Conservation (phyloP, 2,113 vertebrate genomes). For the Ascaphus truei region DNA sequence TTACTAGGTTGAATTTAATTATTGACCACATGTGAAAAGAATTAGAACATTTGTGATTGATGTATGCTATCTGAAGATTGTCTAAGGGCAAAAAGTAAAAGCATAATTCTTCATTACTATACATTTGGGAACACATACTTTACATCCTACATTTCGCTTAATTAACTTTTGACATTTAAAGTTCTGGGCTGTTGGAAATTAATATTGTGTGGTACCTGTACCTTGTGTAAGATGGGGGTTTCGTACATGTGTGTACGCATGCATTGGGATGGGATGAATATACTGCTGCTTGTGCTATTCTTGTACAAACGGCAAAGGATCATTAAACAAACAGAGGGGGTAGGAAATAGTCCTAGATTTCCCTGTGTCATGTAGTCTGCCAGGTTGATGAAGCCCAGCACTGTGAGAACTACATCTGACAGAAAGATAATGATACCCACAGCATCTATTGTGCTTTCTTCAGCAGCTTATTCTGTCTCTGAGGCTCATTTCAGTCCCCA, state of each 20-base stretch:
- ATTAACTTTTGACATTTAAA: too few relatives aligned
- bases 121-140: too few relatives aligned
- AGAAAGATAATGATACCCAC: conserved; percentile 2
- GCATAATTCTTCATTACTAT: too few relatives aligned
- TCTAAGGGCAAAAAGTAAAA: too few relatives aligned
- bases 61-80: too few relatives aligned
- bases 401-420: conserved; percentile 5
- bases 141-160: too few relatives aligned
- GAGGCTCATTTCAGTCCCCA: conserved; percentile 11
- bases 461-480: conserved; percentile 13
- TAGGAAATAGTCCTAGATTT: not conserved
- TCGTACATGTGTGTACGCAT: not conserved
- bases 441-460: conserved; percentile 16
- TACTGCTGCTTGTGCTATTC: not conserved
- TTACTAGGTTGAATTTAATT: too few relatives aligned
- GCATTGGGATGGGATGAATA: not conserved
- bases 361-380: not conserved
- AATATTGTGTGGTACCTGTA: too few relatives aligned
- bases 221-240: too few relatives aligned
- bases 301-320: not conserved
- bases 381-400: conserved; percentile 11
- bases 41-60: too few relatives aligned
- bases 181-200: too few relatives aligned
- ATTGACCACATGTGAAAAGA: too few relatives aligned
- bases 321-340: conserved; percentile 9